Percentiles rank a stretch among this genome's conserved stretches.
Conservation (phyloP, 2,888 invertebrate species). For the Adineta ricciae region DNA sequence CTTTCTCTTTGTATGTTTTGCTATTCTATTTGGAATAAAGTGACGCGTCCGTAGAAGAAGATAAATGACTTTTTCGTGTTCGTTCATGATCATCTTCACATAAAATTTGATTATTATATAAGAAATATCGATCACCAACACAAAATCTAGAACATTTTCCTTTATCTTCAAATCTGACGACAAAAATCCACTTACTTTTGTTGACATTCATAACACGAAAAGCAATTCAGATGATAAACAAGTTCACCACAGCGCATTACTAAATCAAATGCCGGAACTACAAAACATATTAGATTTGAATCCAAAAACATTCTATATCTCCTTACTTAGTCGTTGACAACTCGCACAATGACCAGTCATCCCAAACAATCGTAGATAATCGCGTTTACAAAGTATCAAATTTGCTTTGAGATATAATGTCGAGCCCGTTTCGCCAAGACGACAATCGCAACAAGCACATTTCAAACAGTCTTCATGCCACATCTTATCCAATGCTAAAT, state of each 20-base stretch:
- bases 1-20: background rate
- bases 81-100: slow-evolving; percentile 87
- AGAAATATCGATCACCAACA: slow-evolving; percentile 81
- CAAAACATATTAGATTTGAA: background rate
- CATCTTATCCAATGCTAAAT: slow-evolving; percentile 67
- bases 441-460: slow-evolving; percentile 74
- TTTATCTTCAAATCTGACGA: too few relatives aligned
- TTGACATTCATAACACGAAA: slow-evolving; percentile 85
- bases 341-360: slow-evolving; percentile 80
- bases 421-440: slow-evolving; percentile 82
- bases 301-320: slow-evolving; percentile 72
- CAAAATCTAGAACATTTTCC: slow-evolving; percentile 65
- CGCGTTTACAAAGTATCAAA: slow-evolving; percentile 73
- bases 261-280: background rate
- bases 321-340: slow-evolving; percentile 81
- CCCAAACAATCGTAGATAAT: slow-evolving; percentile 66
- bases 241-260: slow-evolving; percentile 75
- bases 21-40: background rate
- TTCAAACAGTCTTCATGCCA: slow-evolving; percentile 91
- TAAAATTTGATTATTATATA: slow-evolving; percentile 82
- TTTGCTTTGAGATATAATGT: slow-evolving; percentile 80
- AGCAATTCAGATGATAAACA: slow-evolving; percentile 84
- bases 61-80: slow-evolving; percentile 38
- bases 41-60: background rate
- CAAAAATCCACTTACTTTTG: slow-evolving; percentile 62